These are phyloP conservation scores for Phalacrocorax brasilianus DNA, from an alignment of 2,113 vertebrate genomes.

Conservation along the genomic window DNA sequence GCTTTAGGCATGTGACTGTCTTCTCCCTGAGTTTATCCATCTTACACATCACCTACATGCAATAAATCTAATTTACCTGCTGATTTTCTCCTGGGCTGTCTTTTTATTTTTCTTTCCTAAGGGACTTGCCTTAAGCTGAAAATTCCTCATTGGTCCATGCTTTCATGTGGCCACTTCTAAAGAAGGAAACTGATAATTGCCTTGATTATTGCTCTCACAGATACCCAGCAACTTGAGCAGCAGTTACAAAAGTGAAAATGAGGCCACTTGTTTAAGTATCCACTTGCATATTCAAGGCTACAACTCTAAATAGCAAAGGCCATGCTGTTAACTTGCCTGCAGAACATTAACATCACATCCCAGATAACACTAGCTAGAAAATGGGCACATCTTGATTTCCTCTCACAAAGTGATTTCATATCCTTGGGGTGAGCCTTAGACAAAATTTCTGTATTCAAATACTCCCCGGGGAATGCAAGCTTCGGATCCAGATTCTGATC, in stretches of 20 bases:
- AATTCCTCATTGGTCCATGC: neutral
- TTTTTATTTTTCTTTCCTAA: neutral
- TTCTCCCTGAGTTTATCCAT: neutral
- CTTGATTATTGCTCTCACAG: neutral
- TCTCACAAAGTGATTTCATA: neutral
- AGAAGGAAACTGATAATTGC: neutral
- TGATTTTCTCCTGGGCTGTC: neutral
- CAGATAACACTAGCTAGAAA: neutral
- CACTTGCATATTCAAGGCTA: neutral
- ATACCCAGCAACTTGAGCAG: neutral
- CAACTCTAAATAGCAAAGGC: neutral
- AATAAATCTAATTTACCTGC: neutral
- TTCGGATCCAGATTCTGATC: neutral
- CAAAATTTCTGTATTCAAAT: neutral
- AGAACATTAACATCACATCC: neutral
- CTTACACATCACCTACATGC: neutral
- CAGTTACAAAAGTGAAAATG: neutral
- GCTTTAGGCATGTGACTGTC: rapidly evolving
- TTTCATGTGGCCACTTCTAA: neutral
- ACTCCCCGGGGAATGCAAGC: neutral
- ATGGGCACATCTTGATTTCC: rapidly evolving
- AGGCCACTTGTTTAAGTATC: neutral
- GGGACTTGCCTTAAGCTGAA: neutral
- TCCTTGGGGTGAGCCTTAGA: neutral
- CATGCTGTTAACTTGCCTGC: neutral